These are phyloP conservation scores for Drosophila ambigua DNA, from an alignment of 1,140 invertebrate genomes.

Conservation along the genomic window DNA sequence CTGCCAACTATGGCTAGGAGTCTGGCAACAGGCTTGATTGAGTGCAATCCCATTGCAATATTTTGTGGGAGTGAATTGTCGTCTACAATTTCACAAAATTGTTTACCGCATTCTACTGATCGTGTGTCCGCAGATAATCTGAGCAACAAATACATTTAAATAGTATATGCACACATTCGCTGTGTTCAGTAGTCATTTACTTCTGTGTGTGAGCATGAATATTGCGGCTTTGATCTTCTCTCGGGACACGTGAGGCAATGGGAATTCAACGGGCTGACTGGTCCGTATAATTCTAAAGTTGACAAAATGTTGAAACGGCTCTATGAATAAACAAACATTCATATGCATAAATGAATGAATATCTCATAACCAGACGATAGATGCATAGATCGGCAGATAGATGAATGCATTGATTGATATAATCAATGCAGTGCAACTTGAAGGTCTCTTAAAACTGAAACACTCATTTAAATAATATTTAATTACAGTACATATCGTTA, in stretches of 20 bases:
- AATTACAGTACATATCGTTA: too few species aligned
- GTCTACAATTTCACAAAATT: slow-evolving; percentile 68
- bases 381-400: too few species aligned
- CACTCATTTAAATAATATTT: too few species aligned
- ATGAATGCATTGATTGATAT: too few species aligned
- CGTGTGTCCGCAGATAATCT: slow-evolving; percentile 34
- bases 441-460: too few species aligned
- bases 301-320: not conserved
- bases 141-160: slow-evolving; percentile 31
- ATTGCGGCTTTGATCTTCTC: slow-evolving; percentile 21
- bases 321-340: too few species aligned
- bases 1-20: slow-evolving; percentile 26
- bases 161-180: slow-evolving; percentile 1
- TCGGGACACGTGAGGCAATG: slow-evolving; percentile 42
- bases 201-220: slow-evolving; percentile 10
- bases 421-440: too few species aligned
- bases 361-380: too few species aligned
- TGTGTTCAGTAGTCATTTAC: not conserved
- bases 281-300: slow-evolving; percentile 10
- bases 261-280: slow-evolving; percentile 30
- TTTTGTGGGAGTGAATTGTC: slow-evolving; percentile 24
- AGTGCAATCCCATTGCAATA: slow-evolving; percentile 40
- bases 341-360: too few species aligned
- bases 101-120: slow-evolving; percentile 53
- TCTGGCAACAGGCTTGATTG: slow-evolving; percentile 56